Percentiles rank a stretch among this genome's conserved stretches.
These are phyloP conservation scores for Pterobdella sp. DNA, from an alignment of 2,888 invertebrate species.

Conservation along the genomic window DNA sequence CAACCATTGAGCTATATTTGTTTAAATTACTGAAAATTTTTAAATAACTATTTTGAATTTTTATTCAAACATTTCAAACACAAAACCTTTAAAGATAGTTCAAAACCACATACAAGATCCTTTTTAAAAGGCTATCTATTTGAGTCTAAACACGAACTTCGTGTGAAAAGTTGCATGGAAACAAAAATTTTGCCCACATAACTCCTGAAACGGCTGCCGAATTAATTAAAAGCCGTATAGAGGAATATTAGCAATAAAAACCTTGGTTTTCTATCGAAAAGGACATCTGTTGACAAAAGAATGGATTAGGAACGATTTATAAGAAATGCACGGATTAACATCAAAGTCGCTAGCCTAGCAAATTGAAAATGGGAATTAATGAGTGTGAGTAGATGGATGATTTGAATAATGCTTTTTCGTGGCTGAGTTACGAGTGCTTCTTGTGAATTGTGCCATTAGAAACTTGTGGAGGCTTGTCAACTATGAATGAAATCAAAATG, in stretches of 20 bases:
- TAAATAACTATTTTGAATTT: no score
- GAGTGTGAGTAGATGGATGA: not conserved
- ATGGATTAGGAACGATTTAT: not conserved
- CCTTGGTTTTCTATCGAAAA: not conserved
- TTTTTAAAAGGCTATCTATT: no score
- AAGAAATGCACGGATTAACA: slow-evolving; percentile 3
- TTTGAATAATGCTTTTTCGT: not conserved
- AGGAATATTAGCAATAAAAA: not conserved
- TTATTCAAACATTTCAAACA: no score
- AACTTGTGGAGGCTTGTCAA: no score
- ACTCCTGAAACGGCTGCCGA: not conserved
- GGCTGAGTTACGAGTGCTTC: not conserved
- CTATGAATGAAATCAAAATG: no score
- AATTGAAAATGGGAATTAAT: not conserved
- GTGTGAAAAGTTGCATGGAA: no score
- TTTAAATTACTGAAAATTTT: no score
- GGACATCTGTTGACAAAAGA: not conserved
- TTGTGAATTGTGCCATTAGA: no score
- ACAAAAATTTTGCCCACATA: not conserved
- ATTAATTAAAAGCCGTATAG: not conserved
- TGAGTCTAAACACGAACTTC: no score
- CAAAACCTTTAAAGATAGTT: no score
- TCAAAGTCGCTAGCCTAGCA: not conserved
- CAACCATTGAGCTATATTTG: no score
- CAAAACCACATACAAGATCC: no score